Evolutionary conservation across 2,113 vertebrate species (phyloP).

Genomic region (Chlorocebus sabaeus): DNA sequence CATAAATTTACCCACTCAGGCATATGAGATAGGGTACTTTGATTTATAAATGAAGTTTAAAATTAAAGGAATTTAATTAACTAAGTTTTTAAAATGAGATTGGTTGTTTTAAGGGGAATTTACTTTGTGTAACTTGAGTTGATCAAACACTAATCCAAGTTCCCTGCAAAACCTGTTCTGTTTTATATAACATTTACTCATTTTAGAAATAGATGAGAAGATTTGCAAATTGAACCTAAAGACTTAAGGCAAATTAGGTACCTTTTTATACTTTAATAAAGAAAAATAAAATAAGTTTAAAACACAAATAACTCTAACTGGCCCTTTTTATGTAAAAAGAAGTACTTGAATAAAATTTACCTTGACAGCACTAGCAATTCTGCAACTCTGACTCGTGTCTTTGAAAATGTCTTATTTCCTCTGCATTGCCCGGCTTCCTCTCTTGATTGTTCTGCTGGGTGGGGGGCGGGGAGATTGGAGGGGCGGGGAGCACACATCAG

Average conservation of each 20-base stretch:
- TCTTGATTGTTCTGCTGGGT: background rate
- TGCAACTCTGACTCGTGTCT: background rate
- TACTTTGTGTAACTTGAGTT: constrained; percentile 36
- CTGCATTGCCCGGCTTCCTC: background rate
- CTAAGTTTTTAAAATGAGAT: constrained; percentile 18
- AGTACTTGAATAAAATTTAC: background rate
- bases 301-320: background rate
- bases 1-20: constrained; percentile 46
- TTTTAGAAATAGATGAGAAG: constrained; percentile 32
- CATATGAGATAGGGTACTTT: background rate
- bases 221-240: constrained; percentile 33
- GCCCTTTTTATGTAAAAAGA: background rate
- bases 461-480: no score
- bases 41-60: constrained; percentile 38
- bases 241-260: constrained; percentile 4
- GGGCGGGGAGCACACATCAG: background rate
- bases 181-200: constrained; percentile 51
- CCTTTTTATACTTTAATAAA: background rate
- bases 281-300: constrained; percentile 40
- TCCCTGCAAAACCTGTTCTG: constrained; percentile 2
- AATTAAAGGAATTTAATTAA: constrained; percentile 46
- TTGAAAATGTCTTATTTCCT: background rate
- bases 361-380: background rate
- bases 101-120: constrained; percentile 48
- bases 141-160: constrained; percentile 57